Evolutionary conservation across 1,140 invertebrate genomes (phyloP).

Genomic region (Geopemphigus sp.): DNA sequence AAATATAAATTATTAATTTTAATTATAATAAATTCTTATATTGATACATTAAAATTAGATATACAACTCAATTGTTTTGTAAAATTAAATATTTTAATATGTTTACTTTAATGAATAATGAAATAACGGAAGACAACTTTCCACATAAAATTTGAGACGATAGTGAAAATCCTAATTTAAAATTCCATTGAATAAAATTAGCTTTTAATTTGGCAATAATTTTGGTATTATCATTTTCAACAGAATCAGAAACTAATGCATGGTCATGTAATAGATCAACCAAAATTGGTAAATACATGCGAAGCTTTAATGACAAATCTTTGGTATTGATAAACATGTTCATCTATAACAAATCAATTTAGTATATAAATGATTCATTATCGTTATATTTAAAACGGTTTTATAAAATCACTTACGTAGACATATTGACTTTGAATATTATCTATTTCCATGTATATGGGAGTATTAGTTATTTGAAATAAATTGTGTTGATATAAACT

Average conservation of each 20-base stretch:
- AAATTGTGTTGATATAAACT: slow-evolving; percentile 60
- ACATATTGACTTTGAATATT: slow-evolving; percentile 80
- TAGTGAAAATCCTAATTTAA: slow-evolving; percentile 63
- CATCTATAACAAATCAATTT: slow-evolving; percentile 60
- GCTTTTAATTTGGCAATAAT: slow-evolving; percentile 71
- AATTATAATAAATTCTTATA: no score
- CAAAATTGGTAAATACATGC: slow-evolving; percentile 71
- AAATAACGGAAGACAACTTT: slow-evolving; percentile 62
- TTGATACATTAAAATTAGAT: no score
- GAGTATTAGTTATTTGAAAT: slow-evolving; percentile 65
- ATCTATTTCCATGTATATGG: slow-evolving; percentile 74
- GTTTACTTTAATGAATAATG: no score
- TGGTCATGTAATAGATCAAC: slow-evolving; percentile 70
- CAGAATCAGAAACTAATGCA: slow-evolving; percentile 61
- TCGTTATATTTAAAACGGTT: no score
- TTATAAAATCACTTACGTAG: slow-evolving; percentile 69
- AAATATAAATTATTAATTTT: no score
- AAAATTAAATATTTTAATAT: background rate
- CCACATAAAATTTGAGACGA: slow-evolving; percentile 63
- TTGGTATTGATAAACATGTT: slow-evolving; percentile 73
- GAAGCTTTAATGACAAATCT: slow-evolving; percentile 60
- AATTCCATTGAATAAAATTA: slow-evolving; percentile 66
- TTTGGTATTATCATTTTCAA: slow-evolving; percentile 67
- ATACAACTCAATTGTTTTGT: no score
- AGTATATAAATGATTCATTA: slow-evolving; percentile 43